These are phyloP conservation scores for Paraescarpia echinospica DNA, from an alignment of 1,140 invertebrate species.

Conservation along the genomic window DNA sequence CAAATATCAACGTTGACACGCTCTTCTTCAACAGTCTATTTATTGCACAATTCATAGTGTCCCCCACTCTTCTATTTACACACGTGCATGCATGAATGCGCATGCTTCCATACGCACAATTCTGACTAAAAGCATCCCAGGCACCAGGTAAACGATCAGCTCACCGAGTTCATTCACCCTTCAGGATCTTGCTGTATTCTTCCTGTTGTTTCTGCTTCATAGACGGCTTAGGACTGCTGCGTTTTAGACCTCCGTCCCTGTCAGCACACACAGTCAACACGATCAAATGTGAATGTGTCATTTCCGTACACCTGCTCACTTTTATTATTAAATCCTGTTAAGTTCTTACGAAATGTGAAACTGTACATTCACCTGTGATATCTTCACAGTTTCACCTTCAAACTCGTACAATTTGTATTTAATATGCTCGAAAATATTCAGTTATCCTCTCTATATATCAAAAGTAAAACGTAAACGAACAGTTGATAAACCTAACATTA, in stretches of 20 bases:
- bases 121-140: background rate
- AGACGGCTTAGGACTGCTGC: constrained; percentile 88
- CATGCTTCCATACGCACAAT: background rate
- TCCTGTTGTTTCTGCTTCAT: constrained; percentile 91
- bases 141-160: background rate
- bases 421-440: no score
- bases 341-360: no score
- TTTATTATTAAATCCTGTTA: no score
- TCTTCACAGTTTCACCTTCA: no score
- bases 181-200: constrained; percentile 78
- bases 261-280: constrained; percentile 37
- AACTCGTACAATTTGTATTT: no score
- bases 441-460: no score
- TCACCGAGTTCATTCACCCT: constrained; percentile 48
- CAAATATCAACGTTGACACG: background rate
- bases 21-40: background rate
- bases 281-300: no score
- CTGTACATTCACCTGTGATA: no score
- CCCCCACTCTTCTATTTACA: background rate
- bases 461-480: no score
- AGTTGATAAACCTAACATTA: no score
- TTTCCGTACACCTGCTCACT: no score
- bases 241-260: constrained; percentile 92
- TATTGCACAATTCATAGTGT: background rate
- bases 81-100: background rate